Conservation (phyloP, 1,140 invertebrate genomes). For the Cecropterus lyciades region DNA sequence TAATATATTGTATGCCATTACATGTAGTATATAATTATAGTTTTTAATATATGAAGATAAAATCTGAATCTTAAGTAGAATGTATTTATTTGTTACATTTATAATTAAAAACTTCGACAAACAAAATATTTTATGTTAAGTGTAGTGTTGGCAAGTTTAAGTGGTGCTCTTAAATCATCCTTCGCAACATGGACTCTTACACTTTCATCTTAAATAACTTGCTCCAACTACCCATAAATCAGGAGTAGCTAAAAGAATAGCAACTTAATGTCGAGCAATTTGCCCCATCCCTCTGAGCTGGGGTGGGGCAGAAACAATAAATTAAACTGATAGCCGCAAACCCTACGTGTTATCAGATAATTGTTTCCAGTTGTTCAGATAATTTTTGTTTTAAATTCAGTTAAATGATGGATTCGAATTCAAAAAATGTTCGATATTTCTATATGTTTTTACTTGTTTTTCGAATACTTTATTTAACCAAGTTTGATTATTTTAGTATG, state of each 20-base stretch:
- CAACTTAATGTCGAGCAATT: constrained; percentile 48
- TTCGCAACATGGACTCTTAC: background rate
- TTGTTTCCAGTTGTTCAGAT: constrained; percentile 54
- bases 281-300: constrained; percentile 30
- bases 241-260: constrained; percentile 46
- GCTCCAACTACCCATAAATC: constrained; percentile 37
- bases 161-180: constrained; percentile 26
- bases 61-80: too few species aligned
- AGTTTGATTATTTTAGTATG: too few species aligned
- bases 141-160: constrained; percentile 8
- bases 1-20: too few species aligned
- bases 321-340: constrained; percentile 56
- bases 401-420: too few species aligned
- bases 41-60: too few species aligned
- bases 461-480: too few species aligned
- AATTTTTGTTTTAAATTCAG: too few species aligned
- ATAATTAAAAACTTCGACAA: background rate
- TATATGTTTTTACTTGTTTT: too few species aligned
- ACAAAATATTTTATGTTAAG: constrained; percentile 1
- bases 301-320: constrained; percentile 42
- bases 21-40: too few species aligned
- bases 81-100: too few species aligned
- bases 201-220: constrained; percentile 16
- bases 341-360: constrained; percentile 59
- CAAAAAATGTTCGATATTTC: too few species aligned